Percentiles rank a stretch among this genome's conserved stretches.
phyloP scores from a whole-genome alignment of 2,888 invertebrate genomes.

The Argyresthia albistria region DNA sequence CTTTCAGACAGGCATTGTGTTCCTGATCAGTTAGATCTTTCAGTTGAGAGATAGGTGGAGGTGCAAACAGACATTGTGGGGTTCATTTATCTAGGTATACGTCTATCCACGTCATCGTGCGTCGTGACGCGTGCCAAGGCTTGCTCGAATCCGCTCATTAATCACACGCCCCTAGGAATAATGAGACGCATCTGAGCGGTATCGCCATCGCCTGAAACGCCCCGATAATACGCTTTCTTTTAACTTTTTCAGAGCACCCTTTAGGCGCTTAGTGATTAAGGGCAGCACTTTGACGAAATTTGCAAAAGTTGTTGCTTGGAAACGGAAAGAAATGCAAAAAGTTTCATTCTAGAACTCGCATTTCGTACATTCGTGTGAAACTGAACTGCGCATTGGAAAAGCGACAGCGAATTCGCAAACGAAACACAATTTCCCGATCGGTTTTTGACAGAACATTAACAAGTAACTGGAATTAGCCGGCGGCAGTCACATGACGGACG shows the following conservation, averaged over 20 bases:
- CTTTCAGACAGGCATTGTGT: slow-evolving; percentile 37
- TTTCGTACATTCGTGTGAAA: background rate
- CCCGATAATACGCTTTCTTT: slow-evolving; percentile 8
- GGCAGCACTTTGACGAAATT: no score
- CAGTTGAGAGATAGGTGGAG: slow-evolving; percentile 53
- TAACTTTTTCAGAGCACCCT: slow-evolving; percentile 2
- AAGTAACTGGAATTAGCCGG: slow-evolving; percentile 31
- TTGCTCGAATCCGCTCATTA: slow-evolving; percentile 66
- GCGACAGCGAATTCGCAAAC: background rate
- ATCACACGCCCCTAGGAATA: slow-evolving; percentile 61
- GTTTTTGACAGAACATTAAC: slow-evolving; percentile 32
- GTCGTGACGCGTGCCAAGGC: slow-evolving; percentile 59
- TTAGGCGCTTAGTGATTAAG: no score
- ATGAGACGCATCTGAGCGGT: slow-evolving; percentile 56
- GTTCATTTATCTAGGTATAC: slow-evolving; percentile 50
- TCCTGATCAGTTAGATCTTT: slow-evolving; percentile 48
- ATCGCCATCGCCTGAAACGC: slow-evolving; percentile 17
- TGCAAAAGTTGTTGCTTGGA: no score
- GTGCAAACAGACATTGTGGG: slow-evolving; percentile 66
- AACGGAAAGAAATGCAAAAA: no score
- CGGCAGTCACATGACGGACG: slow-evolving; percentile 46
- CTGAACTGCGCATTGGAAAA: background rate
- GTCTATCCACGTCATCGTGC: slow-evolving; percentile 45
- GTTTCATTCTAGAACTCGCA: background rate
- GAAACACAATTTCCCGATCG: slow-evolving; percentile 15